Percentiles rank a stretch among this genome's conserved stretches.
phyloP scores from a whole-genome alignment of 2,888 invertebrate genomes.

The Ochlodes sylvanus region DNA sequence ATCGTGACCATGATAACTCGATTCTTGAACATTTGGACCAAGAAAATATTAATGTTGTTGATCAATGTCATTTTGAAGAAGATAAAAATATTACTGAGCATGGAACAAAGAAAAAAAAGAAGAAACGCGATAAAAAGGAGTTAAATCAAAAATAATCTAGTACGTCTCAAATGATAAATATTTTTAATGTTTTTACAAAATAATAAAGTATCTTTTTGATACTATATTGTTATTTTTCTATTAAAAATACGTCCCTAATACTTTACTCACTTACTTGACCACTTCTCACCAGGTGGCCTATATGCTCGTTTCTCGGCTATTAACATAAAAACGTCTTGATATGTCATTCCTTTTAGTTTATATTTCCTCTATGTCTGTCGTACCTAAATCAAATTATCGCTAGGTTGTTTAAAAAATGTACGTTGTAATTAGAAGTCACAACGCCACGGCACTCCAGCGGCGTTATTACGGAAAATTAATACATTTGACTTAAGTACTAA shows the following conservation, averaged over 20 bases:
- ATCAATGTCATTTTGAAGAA: background rate
- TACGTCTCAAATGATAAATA: no score
- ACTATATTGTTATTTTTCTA: no score
- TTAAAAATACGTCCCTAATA: no score
- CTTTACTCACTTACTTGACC: no score
- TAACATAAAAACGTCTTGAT: background rate
- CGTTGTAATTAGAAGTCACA: conserved; percentile 31
- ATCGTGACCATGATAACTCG: background rate
- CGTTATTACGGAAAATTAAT: conserved; percentile 37
- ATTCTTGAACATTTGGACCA: background rate
- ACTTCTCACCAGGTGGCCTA: no score
- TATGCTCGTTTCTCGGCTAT: no score
- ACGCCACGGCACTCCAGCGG: conserved; percentile 6
- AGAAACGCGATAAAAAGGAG: conserved; percentile 44
- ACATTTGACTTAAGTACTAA: conserved; percentile 33
- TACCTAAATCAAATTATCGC: conserved; percentile 15
- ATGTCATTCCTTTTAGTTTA: background rate
- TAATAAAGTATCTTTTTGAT: no score
- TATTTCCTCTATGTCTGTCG: background rate
- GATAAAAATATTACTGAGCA: background rate
- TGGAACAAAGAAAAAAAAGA: conserved; percentile 23
- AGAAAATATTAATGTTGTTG: background rate
- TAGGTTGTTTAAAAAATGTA: conserved; percentile 24
- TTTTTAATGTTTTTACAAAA: no score
- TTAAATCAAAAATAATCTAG: background rate